These are phyloP conservation scores for Hipposideros larvatus DNA, from an alignment of 2,797 vertebrate genomes.

Conservation along the genomic window DNA sequence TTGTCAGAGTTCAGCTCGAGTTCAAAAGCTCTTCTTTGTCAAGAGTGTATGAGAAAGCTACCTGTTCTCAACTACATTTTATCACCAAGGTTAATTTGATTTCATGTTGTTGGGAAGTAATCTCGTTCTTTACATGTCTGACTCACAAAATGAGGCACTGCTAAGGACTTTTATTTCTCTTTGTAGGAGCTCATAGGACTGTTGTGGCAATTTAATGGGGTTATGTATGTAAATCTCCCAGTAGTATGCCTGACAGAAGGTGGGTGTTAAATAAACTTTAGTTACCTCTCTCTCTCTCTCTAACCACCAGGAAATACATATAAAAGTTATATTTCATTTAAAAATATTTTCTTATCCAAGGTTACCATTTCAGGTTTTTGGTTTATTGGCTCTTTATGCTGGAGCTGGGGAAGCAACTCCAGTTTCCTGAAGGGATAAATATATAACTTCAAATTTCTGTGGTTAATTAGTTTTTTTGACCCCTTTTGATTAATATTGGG, in stretches of 20 bases:
- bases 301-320: not conserved
- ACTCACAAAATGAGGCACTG: not conserved
- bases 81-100: constrained; percentile 12
- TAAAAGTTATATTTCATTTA: not conserved
- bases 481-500: not conserved
- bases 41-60: not conserved
- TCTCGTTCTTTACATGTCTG: not conserved
- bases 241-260: not conserved
- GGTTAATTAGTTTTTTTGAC: constrained; percentile 39
- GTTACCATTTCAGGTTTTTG: constrained; percentile 24
- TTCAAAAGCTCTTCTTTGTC: not conserved
- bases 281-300: not conserved
- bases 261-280: not conserved
- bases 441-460: constrained; percentile 25
- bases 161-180: not conserved
- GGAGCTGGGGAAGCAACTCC: not conserved
- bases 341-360: not conserved
- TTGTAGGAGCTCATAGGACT: not conserved
- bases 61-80: not conserved
- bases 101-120: constrained; percentile 15
- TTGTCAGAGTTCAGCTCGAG: constrained; percentile 27
- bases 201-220: not conserved
- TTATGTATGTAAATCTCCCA: constrained; percentile 13
- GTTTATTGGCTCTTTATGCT: not conserved
- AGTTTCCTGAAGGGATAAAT: not conserved